Percentiles rank a stretch among this genome's conserved stretches.
These are phyloP conservation scores for Dicerorhinus sumatrensis DNA, from an alignment of 2,113 vertebrate species.

Conservation along the genomic window DNA sequence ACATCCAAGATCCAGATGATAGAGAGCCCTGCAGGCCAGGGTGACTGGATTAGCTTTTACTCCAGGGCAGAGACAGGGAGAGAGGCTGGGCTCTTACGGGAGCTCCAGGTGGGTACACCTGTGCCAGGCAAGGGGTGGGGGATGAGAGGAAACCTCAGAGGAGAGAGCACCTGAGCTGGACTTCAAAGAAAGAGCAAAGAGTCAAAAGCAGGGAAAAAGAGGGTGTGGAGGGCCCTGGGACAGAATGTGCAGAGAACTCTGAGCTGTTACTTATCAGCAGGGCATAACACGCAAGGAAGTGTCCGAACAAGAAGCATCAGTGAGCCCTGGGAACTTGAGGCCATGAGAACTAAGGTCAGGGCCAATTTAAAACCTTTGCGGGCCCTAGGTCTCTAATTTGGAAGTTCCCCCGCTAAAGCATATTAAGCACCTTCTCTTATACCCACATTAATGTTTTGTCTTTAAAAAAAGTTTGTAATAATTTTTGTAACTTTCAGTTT, in stretches of 20 bases:
- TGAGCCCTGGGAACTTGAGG: background rate
- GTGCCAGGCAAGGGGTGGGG: background rate
- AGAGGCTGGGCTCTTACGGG: background rate
- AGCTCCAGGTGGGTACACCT: background rate
- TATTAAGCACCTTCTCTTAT: background rate
- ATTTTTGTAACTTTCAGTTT: conserved; percentile 9
- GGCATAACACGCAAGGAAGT: background rate
- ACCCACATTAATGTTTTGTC: background rate
- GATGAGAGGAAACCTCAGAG: background rate
- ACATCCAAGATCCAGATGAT: background rate
- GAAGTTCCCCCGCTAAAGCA: background rate
- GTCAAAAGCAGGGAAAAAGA: background rate
- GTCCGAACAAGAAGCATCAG: background rate
- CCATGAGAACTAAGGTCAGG: background rate
- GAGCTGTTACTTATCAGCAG: background rate
- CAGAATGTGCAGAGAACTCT: background rate
- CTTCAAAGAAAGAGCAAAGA: background rate
- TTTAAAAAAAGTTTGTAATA: background rate
- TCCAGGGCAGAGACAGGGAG: background rate
- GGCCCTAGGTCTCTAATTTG: background rate
- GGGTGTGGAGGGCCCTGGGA: too few relatives aligned
- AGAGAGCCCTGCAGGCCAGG: background rate
- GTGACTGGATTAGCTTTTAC: background rate
- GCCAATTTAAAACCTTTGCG: background rate
- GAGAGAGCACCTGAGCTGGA: background rate